Conservation (phyloP, 1,140 invertebrate species). For the Heterodera carotae region DNA sequence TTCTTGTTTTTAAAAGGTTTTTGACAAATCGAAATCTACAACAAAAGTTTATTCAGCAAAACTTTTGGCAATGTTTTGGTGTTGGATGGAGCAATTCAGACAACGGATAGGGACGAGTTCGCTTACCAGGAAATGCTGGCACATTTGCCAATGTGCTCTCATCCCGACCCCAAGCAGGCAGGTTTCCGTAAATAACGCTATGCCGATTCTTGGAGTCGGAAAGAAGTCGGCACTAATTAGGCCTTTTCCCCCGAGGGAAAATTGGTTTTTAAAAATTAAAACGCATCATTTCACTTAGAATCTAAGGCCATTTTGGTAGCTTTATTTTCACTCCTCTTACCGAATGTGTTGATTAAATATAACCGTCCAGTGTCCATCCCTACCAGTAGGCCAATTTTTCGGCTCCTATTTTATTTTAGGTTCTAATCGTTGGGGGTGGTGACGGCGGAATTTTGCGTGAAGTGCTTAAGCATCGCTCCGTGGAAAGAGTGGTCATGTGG, state of each 20-base stretch:
- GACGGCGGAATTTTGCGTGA: conserved; percentile 94
- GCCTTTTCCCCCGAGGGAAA: too few species aligned
- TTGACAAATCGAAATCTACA: conserved; percentile 56
- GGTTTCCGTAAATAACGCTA: too few species aligned
- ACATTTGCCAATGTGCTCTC: conserved; percentile 82
- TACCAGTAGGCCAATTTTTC: too few species aligned
- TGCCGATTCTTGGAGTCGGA: too few species aligned
- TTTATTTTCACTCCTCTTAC: too few species aligned
- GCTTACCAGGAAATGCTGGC: conserved; percentile 98
- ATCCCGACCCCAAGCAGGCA: conserved; percentile 86
- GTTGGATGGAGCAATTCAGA: conserved; percentile 94
- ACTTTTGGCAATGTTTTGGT: conserved; percentile 84
- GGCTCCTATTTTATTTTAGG: conserved; percentile 67
- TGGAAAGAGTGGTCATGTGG: conserved; percentile 83
- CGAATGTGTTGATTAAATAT: too few species aligned
- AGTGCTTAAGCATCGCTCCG: conserved; percentile 85
- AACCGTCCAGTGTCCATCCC: too few species aligned
- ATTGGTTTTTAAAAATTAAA: too few species aligned
- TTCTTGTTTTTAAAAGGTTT: conserved; percentile 85
- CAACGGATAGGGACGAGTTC: conserved; percentile 92
- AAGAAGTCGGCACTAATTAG: too few species aligned
- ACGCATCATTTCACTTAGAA: too few species aligned
- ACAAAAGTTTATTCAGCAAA: conserved; percentile 70
- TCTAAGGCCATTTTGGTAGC: too few species aligned
- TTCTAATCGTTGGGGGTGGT: conserved; percentile 94